Conservation (phyloP, 2,888 invertebrate species). For the Oscheius sp. region DNA sequence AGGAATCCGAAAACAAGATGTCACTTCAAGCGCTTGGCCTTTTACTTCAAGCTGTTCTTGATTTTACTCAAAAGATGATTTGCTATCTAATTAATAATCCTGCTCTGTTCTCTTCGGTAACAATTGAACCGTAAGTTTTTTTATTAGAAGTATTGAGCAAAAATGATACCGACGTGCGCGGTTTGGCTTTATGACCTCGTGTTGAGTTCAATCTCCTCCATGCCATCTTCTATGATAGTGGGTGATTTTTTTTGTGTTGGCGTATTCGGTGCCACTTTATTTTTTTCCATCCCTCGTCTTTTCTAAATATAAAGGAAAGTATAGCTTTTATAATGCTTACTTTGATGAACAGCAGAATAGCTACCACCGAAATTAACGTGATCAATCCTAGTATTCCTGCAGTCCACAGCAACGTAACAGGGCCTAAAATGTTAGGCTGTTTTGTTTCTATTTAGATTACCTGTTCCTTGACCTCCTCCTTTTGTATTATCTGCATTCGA, state of each 20-base stretch:
- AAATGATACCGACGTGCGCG: not conserved
- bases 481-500: slow-evolving; percentile 44
- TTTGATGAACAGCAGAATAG: slow-evolving; percentile 51
- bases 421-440: slow-evolving; percentile 24
- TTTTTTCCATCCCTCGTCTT: slow-evolving; percentile 1
- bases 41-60: slow-evolving; percentile 65
- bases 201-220: slow-evolving; percentile 59
- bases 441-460: too few relatives aligned
- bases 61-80: slow-evolving; percentile 55
- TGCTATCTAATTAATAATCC: slow-evolving; percentile 35
- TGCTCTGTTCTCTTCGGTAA: not conserved
- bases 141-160: slow-evolving; percentile 3
- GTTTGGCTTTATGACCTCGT: slow-evolving; percentile 24
- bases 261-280: slow-evolving; percentile 13
- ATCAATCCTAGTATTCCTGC: slow-evolving; percentile 46
- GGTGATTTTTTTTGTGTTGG: not conserved
- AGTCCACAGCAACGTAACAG: slow-evolving; percentile 38
- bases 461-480: slow-evolving; percentile 36
- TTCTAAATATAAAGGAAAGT: not conserved
- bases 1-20: slow-evolving; percentile 69
- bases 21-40: slow-evolving; percentile 65
- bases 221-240: slow-evolving; percentile 47
- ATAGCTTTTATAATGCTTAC: slow-evolving; percentile 27
- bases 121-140: slow-evolving; percentile 22
- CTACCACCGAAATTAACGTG: slow-evolving; percentile 45